Percentiles rank a stretch among this genome's conserved stretches.
phyloP scores from a whole-genome alignment of 1,140 invertebrate species.

The Caenorhabditis tropicalis region DNA sequence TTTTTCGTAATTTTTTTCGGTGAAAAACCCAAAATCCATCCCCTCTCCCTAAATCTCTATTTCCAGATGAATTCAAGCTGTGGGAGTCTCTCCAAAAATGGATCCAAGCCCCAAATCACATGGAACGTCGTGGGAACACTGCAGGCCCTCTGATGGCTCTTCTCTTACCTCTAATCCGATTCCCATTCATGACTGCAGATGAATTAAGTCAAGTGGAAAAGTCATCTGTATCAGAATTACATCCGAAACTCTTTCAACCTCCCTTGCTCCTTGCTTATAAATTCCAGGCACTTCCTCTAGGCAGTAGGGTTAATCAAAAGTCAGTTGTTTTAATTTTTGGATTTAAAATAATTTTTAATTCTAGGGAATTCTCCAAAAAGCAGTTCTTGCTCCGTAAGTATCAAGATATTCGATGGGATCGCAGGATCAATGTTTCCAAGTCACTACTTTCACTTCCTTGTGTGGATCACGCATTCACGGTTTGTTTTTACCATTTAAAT shows the following conservation, averaged over 20 bases:
- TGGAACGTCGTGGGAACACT: conserved; percentile 66
- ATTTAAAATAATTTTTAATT: not conserved
- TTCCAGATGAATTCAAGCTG: conserved; percentile 65
- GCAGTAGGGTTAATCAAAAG: conserved; percentile 63
- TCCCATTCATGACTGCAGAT: conserved; percentile 74
- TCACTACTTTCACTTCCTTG: not conserved
- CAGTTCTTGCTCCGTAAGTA: conserved; percentile 74
- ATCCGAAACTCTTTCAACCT: conserved; percentile 72
- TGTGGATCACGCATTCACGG: not conserved
- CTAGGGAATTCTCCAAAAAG: conserved; percentile 72
- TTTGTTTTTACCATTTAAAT: not conserved
- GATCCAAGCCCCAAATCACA: conserved; percentile 67
- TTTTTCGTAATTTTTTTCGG: too few relatives aligned
- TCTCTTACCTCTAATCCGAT: conserved; percentile 68
- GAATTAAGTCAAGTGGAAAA: conserved; percentile 73
- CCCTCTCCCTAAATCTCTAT: not conserved
- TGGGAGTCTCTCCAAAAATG: conserved; percentile 65
- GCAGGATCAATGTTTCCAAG: conserved; percentile 65
- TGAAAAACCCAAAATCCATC: not conserved
- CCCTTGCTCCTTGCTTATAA: conserved; percentile 73
- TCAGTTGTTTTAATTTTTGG: conserved; percentile 25
- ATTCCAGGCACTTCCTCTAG: conserved; percentile 73
- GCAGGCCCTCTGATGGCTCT: conserved; percentile 67
- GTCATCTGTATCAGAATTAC: conserved; percentile 65
- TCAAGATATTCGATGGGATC: conserved; percentile 74